Evolutionary conservation across 2,797 vertebrate genomes (phyloP).

Genomic region (Microctenopoma lineatum): DNA sequence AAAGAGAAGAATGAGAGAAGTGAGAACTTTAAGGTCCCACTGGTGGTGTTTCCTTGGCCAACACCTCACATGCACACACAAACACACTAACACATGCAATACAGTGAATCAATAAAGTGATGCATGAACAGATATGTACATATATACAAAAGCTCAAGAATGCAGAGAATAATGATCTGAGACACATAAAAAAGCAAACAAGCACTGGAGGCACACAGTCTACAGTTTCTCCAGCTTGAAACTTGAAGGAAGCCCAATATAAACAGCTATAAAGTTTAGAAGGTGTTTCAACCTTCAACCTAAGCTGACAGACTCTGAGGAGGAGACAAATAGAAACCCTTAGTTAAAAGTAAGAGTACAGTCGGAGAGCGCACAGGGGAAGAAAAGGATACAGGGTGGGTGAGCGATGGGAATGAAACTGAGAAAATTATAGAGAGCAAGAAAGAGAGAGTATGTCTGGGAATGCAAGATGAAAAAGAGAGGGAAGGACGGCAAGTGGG

Average conservation of each 20-base stretch:
- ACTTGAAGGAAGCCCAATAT: slow-evolving; percentile 55
- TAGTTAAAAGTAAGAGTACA: slow-evolving; percentile 46
- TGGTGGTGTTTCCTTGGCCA: slow-evolving; percentile 12
- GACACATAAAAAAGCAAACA: slow-evolving; percentile 24
- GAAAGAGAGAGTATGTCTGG: slow-evolving; percentile 32
- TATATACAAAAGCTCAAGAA: slow-evolving; percentile 13
- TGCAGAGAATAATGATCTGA: slow-evolving; percentile 14
- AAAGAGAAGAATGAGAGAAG: slow-evolving; percentile 35
- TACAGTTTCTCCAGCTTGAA: slow-evolving; percentile 17
- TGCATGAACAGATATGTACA: background rate
- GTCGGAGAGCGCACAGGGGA: slow-evolving; percentile 26
- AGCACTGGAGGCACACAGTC: background rate
- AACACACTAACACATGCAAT: background rate
- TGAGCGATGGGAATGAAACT: slow-evolving; percentile 37
- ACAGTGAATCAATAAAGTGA: background rate
- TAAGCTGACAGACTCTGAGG: slow-evolving; percentile 58
- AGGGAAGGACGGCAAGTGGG: slow-evolving; percentile 39
- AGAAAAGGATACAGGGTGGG: slow-evolving; percentile 40
- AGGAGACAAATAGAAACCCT: slow-evolving; percentile 53
- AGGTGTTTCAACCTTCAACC: slow-evolving; percentile 72
- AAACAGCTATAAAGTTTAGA: slow-evolving; percentile 65
- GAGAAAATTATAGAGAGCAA: slow-evolving; percentile 3
- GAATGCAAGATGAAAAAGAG: slow-evolving; percentile 57
- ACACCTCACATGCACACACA: slow-evolving; percentile 7
- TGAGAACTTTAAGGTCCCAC: slow-evolving; percentile 43